A percentile compares a stretch with the other conserved stretches of the same genome.
Evolutionary conservation across 1,140 invertebrate genomes (phyloP).

Genomic region (Philotrypesis tridentata): DNA sequence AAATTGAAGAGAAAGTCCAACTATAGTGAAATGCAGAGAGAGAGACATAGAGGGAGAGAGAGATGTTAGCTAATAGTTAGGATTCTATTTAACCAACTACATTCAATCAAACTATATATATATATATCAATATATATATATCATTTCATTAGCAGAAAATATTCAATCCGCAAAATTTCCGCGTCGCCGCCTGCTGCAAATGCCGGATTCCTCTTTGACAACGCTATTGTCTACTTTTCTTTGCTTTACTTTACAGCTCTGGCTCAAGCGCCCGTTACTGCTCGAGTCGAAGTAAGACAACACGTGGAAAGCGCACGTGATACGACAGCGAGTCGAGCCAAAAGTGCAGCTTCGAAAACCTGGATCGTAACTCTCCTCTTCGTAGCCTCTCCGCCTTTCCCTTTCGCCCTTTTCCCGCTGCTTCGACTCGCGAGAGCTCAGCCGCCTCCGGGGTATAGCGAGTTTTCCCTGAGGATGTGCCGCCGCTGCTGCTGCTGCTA

Average conservation of each 20-base stretch:
- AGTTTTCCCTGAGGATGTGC: slow-evolving; percentile 37
- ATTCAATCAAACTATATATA: no score
- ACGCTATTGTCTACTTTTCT: slow-evolving; percentile 36
- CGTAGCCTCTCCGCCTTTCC: neutral
- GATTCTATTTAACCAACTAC: no score
- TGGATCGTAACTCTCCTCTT: slow-evolving; percentile 10
- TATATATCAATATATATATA: no score
- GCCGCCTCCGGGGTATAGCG: slow-evolving; percentile 21
- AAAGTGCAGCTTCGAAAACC: neutral
- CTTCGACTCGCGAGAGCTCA: neutral
- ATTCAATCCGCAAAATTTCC: slow-evolving; percentile 54
- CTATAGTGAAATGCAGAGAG: no score
- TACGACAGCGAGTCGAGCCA: neutral
- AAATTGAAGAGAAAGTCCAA: neutral
- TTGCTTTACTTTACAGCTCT: neutral
- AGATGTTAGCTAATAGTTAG: no score
- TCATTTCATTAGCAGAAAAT: slow-evolving; percentile 60
- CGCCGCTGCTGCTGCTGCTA: neutral
- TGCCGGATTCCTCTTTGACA: neutral
- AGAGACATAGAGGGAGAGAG: no score
- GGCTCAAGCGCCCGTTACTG: slow-evolving; percentile 3
- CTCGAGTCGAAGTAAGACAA: slow-evolving; percentile 23
- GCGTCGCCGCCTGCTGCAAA: neutral
- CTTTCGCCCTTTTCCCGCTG: neutral
- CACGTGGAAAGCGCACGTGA: neutral